phyloP scores from a whole-genome alignment of 2,113 vertebrate genomes.

The Rattus norvegicus region GRCr8 NC_086024.1:17314001-17314500 shows the following conservation, averaged over 20 bases:
- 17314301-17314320: not conserved
- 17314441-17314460: not conserved
- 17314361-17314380: not conserved
- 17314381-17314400: not conserved
- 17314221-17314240: not conserved
- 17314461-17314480: not conserved
- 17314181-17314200: constrained; percentile 4
- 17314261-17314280: not conserved
- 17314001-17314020: constrained; percentile 2
- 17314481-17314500: not conserved
- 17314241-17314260: constrained; percentile 8
- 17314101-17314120: not conserved
- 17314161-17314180: constrained; percentile 54
- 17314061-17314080: not conserved
- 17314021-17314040: not conserved
- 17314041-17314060: constrained; percentile 7
- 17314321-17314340: not conserved
- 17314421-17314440: not conserved
- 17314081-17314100: not conserved
- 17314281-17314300: not conserved
- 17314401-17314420: not conserved
- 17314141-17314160: constrained; percentile 5
- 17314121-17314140: not conserved
- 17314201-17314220: not conserved
- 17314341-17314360: not conserved